These are phyloP conservation scores for Anarrhichthys ocellatus DNA, from an alignment of 2,113 vertebrate genomes.

Conservation along the genomic window DNA sequence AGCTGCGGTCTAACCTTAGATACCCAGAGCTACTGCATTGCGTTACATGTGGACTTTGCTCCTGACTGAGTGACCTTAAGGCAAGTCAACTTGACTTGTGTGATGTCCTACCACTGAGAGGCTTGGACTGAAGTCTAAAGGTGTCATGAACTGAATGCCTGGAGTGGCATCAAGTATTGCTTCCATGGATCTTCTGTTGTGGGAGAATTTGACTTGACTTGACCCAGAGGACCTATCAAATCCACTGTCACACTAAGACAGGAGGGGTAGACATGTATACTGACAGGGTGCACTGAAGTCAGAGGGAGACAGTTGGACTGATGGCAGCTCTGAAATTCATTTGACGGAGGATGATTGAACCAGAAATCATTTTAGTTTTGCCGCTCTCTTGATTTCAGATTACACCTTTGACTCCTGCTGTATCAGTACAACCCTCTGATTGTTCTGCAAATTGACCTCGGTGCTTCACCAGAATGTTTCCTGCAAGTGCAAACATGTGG, in stretches of 20 bases:
- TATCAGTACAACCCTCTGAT: not conserved
- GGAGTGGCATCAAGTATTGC: constrained; percentile 51
- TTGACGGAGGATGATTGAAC: constrained; percentile 12
- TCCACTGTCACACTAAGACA: constrained; percentile 57
- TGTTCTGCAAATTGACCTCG: not conserved
- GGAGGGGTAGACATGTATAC: constrained; percentile 37
- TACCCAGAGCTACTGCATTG: not conserved
- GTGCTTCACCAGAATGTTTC: not conserved
- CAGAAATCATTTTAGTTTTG: constrained; percentile 27
- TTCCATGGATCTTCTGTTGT: constrained; percentile 37
- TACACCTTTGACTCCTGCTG: not conserved
- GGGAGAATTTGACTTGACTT: constrained; percentile 53
- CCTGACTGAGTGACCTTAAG: constrained; percentile 43
- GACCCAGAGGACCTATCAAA: constrained; percentile 63
- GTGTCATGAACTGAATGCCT: constrained; percentile 38
- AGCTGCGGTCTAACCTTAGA: constrained; percentile 26
- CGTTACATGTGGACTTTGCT: not conserved
- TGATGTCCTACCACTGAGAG: constrained; percentile 26
- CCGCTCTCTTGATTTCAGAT: not conserved
- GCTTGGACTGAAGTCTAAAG: constrained; percentile 28
- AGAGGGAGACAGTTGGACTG: constrained; percentile 13
- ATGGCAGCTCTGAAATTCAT: constrained; percentile 25
- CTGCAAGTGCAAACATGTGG: constrained; percentile 12
- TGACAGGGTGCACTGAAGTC: constrained; percentile 26
- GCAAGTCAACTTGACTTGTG: constrained; percentile 24